A percentile compares a stretch with the other conserved stretches of the same genome.
phyloP scores from a whole-genome alignment of 2,113 vertebrate genomes.

The Antennarius striatus region DNA sequence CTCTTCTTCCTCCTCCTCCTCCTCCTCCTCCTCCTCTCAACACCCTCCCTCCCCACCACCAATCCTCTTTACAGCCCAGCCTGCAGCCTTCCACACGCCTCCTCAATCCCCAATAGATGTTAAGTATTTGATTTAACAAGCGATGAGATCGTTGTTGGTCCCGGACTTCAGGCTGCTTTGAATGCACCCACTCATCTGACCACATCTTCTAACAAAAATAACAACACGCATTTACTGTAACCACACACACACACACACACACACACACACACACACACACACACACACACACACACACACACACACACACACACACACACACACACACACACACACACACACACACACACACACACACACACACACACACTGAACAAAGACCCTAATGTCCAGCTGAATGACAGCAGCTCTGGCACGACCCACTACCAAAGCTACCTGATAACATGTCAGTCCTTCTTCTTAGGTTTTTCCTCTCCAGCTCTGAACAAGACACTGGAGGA shows the following conservation, averaged over 20 bases:
- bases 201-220: conserved; percentile 24
- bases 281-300: too few relatives aligned
- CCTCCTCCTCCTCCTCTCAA: conserved; percentile 17
- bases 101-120: conserved; percentile 82
- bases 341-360: conserved; percentile 13
- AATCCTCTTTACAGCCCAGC: conserved; percentile 17
- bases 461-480: conserved; percentile 74
- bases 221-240: conserved; percentile 24
- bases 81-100: conserved; percentile 33
- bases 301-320: too few relatives aligned
- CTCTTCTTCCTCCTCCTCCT: conserved; percentile 9
- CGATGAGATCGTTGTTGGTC: conserved; percentile 74
- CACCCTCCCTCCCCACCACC: conserved; percentile 11
- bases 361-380: conserved; percentile 86
- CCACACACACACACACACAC: conserved; percentile 9
- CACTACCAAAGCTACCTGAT: conserved; percentile 79
- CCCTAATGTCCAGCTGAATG: conserved; percentile 83
- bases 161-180: conserved; percentile 63
- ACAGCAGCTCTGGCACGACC: conserved; percentile 77
- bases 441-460: conserved; percentile 75
- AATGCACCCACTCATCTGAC: conserved; percentile 3
- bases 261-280: too few relatives aligned
- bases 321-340: background rate
- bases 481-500: conserved; percentile 82
- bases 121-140: conserved; percentile 89